phyloP scores from a whole-genome alignment of 2,888 invertebrate genomes.

The Nyleta sp. region DNA sequence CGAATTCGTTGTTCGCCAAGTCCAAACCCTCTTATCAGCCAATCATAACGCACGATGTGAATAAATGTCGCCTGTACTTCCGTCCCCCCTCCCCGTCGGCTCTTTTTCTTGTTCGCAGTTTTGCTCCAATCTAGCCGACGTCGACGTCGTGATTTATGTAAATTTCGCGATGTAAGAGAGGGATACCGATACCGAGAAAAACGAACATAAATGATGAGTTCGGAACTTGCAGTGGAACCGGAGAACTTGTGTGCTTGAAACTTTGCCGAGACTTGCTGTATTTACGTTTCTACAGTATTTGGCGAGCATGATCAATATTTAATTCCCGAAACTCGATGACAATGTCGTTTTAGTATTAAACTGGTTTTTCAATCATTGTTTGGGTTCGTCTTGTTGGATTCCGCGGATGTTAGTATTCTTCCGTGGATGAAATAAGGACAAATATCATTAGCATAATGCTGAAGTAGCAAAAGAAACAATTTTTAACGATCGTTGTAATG shows the following conservation, averaged over 20 bases:
- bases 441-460: no score
- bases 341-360: slow-evolving; percentile 51
- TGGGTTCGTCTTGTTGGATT: slow-evolving; percentile 1
- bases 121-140: slow-evolving; percentile 54
- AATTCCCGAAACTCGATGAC: slow-evolving; percentile 55
- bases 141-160: slow-evolving; percentile 62
- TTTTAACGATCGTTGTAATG: no score
- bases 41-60: slow-evolving; percentile 50
- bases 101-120: slow-evolving; percentile 48
- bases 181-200: slow-evolving; percentile 60
- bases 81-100: not conserved
- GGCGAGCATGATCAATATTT: slow-evolving; percentile 61
- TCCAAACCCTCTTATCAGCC: slow-evolving; percentile 36
- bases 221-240: slow-evolving; percentile 53
- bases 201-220: slow-evolving; percentile 65
- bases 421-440: not conserved
- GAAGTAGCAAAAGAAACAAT: no score
- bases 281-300: slow-evolving; percentile 64
- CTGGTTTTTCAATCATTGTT: slow-evolving; percentile 30
- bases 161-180: slow-evolving; percentile 58
- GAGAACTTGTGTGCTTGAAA: slow-evolving; percentile 59
- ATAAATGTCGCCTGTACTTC: slow-evolving; percentile 51
- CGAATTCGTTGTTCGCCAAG: slow-evolving; percentile 9
- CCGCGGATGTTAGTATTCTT: not conserved
- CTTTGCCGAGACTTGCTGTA: slow-evolving; percentile 60